A percentile compares a stretch with the other conserved stretches of the same genome.
These are phyloP conservation scores for Isoperla grammatica DNA, from an alignment of 2,888 invertebrate species.

Conservation along the genomic window DNA sequence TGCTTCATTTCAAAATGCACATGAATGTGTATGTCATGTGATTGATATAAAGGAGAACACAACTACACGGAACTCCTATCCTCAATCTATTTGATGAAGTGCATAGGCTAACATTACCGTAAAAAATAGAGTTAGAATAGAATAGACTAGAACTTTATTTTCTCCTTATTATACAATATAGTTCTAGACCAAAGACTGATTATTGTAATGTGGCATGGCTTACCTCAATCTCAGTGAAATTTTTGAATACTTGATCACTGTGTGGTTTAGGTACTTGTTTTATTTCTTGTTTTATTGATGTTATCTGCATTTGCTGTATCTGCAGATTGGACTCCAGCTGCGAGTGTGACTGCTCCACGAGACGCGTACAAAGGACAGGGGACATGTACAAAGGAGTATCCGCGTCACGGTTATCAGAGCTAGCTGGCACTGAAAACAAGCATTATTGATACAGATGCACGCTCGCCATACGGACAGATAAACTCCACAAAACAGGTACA, in stretches of 20 bases:
- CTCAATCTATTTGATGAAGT: too few relatives aligned
- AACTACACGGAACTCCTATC: too few relatives aligned
- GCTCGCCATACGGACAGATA: too few relatives aligned
- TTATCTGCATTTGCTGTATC: conserved; percentile 38
- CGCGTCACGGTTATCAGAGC: background rate
- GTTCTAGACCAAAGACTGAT: too few relatives aligned
- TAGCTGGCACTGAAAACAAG: background rate
- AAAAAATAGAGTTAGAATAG: too few relatives aligned
- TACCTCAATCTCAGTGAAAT: conserved; percentile 38
- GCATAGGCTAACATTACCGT: too few relatives aligned
- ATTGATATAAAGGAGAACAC: too few relatives aligned
- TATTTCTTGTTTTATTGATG: conserved; percentile 38
- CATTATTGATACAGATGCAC: background rate
- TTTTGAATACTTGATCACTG: conserved; percentile 28
- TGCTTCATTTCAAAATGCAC: too few relatives aligned
- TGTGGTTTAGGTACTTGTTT: conserved; percentile 35
- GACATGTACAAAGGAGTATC: background rate
- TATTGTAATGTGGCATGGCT: too few relatives aligned
- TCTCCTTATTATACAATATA: too few relatives aligned
- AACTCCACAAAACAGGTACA: conserved; percentile 15
- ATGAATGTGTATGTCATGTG: too few relatives aligned
- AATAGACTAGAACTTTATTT: too few relatives aligned
- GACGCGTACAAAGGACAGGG: background rate
- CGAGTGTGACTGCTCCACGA: conserved; percentile 36
- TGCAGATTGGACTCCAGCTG: conserved; percentile 39